Percentiles rank a stretch among this genome's conserved stretches.
These are phyloP conservation scores for Argyresthia goedartella DNA, from an alignment of 2,888 invertebrate species.

Conservation along the genomic window DNA sequence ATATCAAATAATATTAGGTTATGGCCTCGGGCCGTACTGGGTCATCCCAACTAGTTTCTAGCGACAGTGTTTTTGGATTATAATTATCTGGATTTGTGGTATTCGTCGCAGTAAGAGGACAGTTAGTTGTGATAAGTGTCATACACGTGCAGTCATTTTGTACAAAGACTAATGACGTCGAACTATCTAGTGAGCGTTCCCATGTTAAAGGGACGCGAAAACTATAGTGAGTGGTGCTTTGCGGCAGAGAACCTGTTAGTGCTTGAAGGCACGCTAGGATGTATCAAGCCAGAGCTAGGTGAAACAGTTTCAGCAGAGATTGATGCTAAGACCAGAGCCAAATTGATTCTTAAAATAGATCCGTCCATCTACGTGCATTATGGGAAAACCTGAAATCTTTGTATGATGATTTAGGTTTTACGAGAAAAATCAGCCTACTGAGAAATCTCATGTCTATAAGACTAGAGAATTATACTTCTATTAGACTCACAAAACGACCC, in stretches of 20 bases:
- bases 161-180: too few species aligned
- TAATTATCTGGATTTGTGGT: too few species aligned
- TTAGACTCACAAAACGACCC: not conserved
- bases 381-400: conserved; percentile 2
- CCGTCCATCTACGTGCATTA: not conserved
- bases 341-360: conserved; percentile 1
- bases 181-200: conserved; percentile 7
- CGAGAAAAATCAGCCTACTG: not conserved
- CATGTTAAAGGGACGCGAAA: conserved; percentile 10
- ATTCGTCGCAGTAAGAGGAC: too few species aligned
- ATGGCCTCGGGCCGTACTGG: too few species aligned
- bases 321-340: not conserved
- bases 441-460: conserved; percentile 1
- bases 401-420: conserved; percentile 3
- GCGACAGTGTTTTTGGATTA: too few species aligned
- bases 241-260: conserved; percentile 9
- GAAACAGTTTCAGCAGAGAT: not conserved
- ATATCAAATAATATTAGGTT: too few species aligned
- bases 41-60: too few species aligned
- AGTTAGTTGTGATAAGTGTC: too few species aligned
- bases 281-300: not conserved
- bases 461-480: not conserved
- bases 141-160: too few species aligned
- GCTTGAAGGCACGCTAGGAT: conserved; percentile 2
- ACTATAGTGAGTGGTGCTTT: conserved; percentile 11